Evolutionary conservation across 2,113 vertebrate genomes (phyloP).

Genomic region (Semnopithecus entellus): DNA sequence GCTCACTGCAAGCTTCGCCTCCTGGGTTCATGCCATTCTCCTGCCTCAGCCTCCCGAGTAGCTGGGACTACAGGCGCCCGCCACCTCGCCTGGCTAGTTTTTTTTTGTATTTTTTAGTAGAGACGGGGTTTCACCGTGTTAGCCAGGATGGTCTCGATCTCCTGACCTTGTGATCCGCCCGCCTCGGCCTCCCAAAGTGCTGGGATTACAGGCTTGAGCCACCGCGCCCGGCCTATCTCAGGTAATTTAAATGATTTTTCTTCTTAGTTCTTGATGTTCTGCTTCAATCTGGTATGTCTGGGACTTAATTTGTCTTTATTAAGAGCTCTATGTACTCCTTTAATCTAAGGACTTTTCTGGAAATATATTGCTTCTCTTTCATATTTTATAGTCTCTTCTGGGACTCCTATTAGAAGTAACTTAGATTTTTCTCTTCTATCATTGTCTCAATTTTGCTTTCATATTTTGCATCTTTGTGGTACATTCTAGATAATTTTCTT

Average conservation of each 20-base stretch:
- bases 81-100: no score
- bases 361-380: not conserved
- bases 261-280: not conserved
- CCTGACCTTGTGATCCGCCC: no score
- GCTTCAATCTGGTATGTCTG: not conserved
- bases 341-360: not conserved
- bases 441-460: not conserved
- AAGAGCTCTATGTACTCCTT: not conserved
- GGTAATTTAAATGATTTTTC: not conserved
- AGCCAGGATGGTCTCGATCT: no score
- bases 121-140: no score
- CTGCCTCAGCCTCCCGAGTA: no score
- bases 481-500: not conserved
- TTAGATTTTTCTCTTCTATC: not conserved
- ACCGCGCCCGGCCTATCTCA: no score
- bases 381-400: not conserved
- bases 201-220: no score
- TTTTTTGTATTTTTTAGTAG: no score
- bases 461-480: not conserved
- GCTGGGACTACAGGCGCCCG: no score
- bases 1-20: no score
- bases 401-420: not conserved
- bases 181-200: no score
- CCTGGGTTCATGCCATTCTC: no score
- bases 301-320: not conserved